phyloP scores from a whole-genome alignment of 2,888 invertebrate genomes.

The Beris chalybata region DNA sequence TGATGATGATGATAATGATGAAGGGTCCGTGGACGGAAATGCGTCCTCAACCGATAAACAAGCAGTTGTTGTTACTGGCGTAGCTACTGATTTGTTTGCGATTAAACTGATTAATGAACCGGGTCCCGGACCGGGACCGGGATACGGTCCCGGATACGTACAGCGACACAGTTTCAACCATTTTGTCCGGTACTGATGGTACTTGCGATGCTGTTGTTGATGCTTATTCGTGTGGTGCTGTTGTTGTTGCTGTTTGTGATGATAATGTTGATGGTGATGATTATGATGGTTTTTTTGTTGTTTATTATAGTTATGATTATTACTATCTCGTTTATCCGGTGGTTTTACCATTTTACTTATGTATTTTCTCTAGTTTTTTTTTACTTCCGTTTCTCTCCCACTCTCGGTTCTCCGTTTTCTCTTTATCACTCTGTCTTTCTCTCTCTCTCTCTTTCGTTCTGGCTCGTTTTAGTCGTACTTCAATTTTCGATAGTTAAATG shows the following conservation, averaged over 20 bases:
- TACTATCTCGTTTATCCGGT: slow-evolving; percentile 16
- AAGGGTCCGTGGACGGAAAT: too few relatives aligned
- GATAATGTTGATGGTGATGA: slow-evolving; percentile 8
- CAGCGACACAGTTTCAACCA: slow-evolving; percentile 32
- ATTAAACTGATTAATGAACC: not conserved
- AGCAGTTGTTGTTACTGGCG: not conserved
- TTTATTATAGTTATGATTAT: slow-evolving; percentile 1
- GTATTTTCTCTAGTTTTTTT: too few relatives aligned
- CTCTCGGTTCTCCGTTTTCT: too few relatives aligned
- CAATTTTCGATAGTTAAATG: too few relatives aligned
- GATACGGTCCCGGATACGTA: slow-evolving; percentile 36
- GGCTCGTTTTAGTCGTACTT: too few relatives aligned
- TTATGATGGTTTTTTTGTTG: slow-evolving; percentile 12
- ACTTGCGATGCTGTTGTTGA: not conserved
- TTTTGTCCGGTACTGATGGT: slow-evolving; percentile 23
- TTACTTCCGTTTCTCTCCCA: too few relatives aligned
- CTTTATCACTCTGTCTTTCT: too few relatives aligned
- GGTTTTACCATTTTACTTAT: slow-evolving; percentile 15
- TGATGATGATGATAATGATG: not conserved
- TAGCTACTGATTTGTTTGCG: not conserved
- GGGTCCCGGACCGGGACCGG: slow-evolving; percentile 37
- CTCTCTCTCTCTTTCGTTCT: too few relatives aligned
- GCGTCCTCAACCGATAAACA: not conserved
- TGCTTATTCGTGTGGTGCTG: not conserved
- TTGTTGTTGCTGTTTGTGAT: slow-evolving; percentile 2